Base-by-base conservation (phyloP, 2,888 invertebrate genomes). In the Cyaniris semiargus region DNA sequence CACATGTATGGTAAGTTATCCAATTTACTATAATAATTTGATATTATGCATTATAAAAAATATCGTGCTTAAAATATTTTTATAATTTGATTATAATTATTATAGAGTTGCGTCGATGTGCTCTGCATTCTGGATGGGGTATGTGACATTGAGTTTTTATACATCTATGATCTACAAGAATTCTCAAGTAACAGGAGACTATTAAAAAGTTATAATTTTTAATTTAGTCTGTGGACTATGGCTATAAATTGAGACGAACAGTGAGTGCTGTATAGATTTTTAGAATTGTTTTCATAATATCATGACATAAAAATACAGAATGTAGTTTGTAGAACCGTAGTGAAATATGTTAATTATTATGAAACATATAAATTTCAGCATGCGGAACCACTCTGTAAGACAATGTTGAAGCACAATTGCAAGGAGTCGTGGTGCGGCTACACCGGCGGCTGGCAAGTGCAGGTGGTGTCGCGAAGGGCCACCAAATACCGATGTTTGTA, bases 81-180 rank as follows among this genome's bases (percentile, higher is more conserved):
- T 10, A 3, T 21, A 13, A 15, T 10, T 72, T 53, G 56, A 72
- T 75, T 58, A 77, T 34, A 58, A 70, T 23, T 74, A 70, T 75
- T 70, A 23, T 70, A 77, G 76, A 58, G 53, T 58, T 70, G 23
- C n/a, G 6, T 6, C 79, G 89, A 90, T 81, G 87, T 92, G 66
- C 80, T 86, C 78, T 93, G 93, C 82, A 78, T 90, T 76, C 84
- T 89, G 76, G 89, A 91, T 79, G 76, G 86, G 91, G 92, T 92
- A 79, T 75, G 13, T 70, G 6, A 53, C 78, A 34, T 66, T 78
- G 31, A 56, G 13, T 60, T 60, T 60, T 60, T 7, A 60, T 60
- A 23, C 10, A 10, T 38, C 38, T 38, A 1, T 38, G 38, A 38
- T 38, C 38, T 38, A 38, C 8, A 38, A 38, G 10, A 38, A 38